Evolutionary conservation across 37 sponge, comb jelly and placozoan genomes (phyloP).

Genomic region (Halichondria panicea): DNA sequence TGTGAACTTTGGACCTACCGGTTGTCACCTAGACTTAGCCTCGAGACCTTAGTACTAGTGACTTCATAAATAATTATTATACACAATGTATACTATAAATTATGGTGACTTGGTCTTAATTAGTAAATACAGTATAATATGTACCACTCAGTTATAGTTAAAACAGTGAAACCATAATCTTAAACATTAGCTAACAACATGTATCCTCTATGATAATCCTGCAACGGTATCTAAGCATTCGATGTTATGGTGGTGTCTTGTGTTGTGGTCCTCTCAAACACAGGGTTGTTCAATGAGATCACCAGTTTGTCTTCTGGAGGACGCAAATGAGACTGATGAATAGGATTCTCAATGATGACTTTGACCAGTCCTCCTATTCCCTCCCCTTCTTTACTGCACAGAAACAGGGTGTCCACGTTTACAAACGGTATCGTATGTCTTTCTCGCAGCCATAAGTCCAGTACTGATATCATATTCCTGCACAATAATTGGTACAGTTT

Average conservation of each 20-base stretch:
- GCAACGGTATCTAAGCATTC: not conserved
- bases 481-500: not conserved
- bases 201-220: no score
- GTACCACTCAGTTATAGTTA: no score
- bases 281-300: conserved; percentile 73
- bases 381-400: conserved; percentile 31
- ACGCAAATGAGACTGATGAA: conserved; percentile 17
- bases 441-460: conserved; percentile 80
- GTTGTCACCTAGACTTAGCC: no score
- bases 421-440: conserved; percentile 63
- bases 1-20: no score
- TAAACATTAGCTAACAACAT: no score
- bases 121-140: no score
- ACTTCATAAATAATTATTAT: no score
- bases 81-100: no score
- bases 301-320: conserved; percentile 73
- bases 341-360: conserved; percentile 71
- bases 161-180: no score
- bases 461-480: conserved; percentile 54
- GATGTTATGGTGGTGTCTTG: not conserved
- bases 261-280: conserved; percentile 19
- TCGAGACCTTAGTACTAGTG: no score
- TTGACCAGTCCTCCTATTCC: conserved; percentile 59
- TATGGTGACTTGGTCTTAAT: no score
- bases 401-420: conserved; percentile 55